Conservation (phyloP, 2,113 vertebrate species). For the Ifrita kowaldi region DNA sequence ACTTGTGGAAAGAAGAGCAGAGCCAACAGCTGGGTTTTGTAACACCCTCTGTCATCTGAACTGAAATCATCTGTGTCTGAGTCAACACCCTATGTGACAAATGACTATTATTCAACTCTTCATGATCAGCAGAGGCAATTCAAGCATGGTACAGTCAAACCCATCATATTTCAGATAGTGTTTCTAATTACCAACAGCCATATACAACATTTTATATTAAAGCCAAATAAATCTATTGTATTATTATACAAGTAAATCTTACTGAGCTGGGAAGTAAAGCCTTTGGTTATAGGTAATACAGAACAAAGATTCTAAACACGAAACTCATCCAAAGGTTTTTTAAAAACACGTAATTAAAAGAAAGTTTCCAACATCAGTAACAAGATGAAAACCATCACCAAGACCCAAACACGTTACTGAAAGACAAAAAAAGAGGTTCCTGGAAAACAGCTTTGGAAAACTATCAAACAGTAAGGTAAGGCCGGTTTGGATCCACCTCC, state of each 20-base stretch:
- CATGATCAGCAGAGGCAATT: neutral
- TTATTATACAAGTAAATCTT: neutral
- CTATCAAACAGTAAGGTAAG: neutral
- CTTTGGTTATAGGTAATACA: neutral
- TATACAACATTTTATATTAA: neutral
- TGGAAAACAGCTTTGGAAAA: neutral
- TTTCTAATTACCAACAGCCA: neutral
- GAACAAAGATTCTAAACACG: neutral
- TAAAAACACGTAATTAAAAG: neutral
- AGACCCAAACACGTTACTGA: neutral
- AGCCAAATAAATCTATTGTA: neutral
- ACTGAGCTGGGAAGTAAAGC: neutral
- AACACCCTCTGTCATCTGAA: conserved; percentile 2
- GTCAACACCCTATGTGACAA: neutral
- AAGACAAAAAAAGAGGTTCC: neutral
- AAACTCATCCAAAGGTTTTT: neutral
- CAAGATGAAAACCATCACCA: neutral
- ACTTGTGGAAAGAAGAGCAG: neutral
- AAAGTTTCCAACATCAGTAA: neutral
- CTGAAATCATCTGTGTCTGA: neutral
- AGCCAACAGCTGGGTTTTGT: neutral
- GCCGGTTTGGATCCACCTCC: neutral
- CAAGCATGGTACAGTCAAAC: neutral
- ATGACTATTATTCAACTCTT: neutral
- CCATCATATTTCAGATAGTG: neutral